Base-by-base conservation (phyloP, 2,888 invertebrate species). In the Adineta ricciae region DNA sequence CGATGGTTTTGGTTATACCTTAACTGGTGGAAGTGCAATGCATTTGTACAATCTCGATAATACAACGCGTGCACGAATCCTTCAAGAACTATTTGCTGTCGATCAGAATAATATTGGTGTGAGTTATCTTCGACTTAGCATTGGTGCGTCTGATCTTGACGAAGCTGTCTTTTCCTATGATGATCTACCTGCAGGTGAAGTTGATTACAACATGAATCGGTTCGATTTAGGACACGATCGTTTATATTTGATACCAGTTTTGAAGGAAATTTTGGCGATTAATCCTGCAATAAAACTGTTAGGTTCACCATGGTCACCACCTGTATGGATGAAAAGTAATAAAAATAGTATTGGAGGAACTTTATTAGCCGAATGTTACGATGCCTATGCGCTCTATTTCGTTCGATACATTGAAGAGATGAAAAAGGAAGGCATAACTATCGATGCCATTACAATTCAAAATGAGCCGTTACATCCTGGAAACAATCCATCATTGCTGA, bases 81-180 rank as follows among this genome's bases (percentile, higher is more conserved):
- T 87, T 32, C 32, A 52, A 27, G 83, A 84, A 38, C 85, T 86
- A 36, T 87, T 86, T 83, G 83, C 84, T 83, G 46, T 84, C 11
- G 41, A 50, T 14, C 82, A 27, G 8, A 78, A 41, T n/a, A 86
- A 86, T 14, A 85, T 86, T 21, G 87, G 87, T 19, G 82, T 87
- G 19, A 72, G 83, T 52, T 86, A 86, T 83, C 49, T 87, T 36
- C 85, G 87, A 4, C 50, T 87, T 16, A 84, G 85, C 32, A 87
- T 87, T 86, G 87, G 87, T 4, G 86, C 86, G 16, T 86, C 86
- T 1, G 87, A 87, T 64, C 85, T 87, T 73, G 84, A 87, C 21
- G 87, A 86, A 27, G 85, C 85, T 3, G 41, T 50, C 11, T 87
- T 87, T 84, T 86, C 86, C 1, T 87, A 87, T 64, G 83, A 86